Evolutionary conservation across 2,113 vertebrate species (phyloP).

Genomic region (Ceyx melanurus): DNA sequence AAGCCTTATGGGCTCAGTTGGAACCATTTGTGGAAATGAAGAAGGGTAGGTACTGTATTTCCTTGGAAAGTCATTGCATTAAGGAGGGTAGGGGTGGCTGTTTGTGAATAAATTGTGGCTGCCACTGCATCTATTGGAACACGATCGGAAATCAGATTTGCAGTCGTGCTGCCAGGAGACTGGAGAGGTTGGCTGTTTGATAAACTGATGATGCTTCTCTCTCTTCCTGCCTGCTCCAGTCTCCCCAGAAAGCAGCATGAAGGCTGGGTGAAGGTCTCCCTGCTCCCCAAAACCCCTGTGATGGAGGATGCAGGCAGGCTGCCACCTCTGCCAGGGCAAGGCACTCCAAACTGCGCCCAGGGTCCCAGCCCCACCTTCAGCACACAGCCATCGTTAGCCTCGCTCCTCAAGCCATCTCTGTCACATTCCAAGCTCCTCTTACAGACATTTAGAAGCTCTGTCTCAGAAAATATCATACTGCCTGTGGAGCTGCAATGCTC

Average conservation of each 20-base stretch:
- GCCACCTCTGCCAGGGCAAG: background rate
- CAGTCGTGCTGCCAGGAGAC: background rate
- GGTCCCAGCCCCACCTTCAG: background rate
- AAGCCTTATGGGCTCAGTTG: background rate
- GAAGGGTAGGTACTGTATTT: background rate
- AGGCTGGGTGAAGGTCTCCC: background rate
- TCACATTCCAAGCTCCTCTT: background rate
- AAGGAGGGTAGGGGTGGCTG: background rate
- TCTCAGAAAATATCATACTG: background rate
- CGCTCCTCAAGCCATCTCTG: background rate
- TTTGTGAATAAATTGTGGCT: background rate
- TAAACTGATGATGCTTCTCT: background rate
- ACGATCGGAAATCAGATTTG: conserved; percentile 29
- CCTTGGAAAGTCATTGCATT: background rate
- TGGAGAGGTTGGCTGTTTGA: conserved; percentile 1
- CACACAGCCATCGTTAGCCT: background rate
- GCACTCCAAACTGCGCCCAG: background rate
- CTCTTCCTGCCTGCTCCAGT: background rate
- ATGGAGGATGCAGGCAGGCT: background rate
- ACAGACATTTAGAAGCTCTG: background rate
- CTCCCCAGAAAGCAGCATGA: background rate
- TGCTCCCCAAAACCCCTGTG: background rate
- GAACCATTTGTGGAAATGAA: background rate
- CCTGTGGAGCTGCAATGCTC: background rate
- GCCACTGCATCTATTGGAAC: background rate